These are phyloP conservation scores for Danionella dracula DNA, from an alignment of 2,797 vertebrate genomes.

Conservation along the genomic window DNA sequence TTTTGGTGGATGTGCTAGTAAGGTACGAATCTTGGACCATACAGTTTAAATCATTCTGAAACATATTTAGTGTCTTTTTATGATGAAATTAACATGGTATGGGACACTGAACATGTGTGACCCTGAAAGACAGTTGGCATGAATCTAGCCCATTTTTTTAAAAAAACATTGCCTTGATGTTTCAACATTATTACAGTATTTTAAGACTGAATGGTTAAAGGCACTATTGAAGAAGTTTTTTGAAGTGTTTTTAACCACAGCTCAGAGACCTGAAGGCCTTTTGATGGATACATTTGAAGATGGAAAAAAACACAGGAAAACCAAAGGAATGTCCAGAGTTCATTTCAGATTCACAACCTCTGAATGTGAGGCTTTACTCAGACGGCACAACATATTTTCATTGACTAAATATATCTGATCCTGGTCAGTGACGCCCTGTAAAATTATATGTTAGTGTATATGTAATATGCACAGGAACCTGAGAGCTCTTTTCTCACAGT, in stretches of 20 bases:
- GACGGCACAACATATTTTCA: conserved; percentile 54
- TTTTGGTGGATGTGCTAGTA: no score
- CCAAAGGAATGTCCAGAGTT: conserved; percentile 59
- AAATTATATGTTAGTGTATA: conserved; percentile 62
- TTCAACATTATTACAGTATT: no score
- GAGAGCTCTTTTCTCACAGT: conserved; percentile 5
- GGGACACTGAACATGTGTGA: no score
- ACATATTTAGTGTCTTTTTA: no score
- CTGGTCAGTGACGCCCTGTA: conserved; percentile 60
- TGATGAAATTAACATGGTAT: no score
- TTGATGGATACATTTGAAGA: conserved; percentile 32
- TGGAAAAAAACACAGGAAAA: conserved; percentile 54
- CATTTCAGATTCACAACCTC: conserved; percentile 55
- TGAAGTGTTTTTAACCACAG: neutral
- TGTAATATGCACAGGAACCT: conserved; percentile 37
- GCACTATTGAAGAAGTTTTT: neutral
- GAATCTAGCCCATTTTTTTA: no score
- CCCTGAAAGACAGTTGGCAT: no score
- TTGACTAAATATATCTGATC: conserved; percentile 64
- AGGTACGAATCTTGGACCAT: no score
- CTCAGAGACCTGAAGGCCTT: conserved; percentile 1
- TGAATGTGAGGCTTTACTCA: conserved; percentile 52
- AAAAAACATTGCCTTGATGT: no score
- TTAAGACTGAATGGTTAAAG: no score
- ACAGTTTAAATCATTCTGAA: no score